These are phyloP conservation scores for Tyto alba DNA, from an alignment of 2,113 vertebrate genomes.

Conservation along the genomic window DNA sequence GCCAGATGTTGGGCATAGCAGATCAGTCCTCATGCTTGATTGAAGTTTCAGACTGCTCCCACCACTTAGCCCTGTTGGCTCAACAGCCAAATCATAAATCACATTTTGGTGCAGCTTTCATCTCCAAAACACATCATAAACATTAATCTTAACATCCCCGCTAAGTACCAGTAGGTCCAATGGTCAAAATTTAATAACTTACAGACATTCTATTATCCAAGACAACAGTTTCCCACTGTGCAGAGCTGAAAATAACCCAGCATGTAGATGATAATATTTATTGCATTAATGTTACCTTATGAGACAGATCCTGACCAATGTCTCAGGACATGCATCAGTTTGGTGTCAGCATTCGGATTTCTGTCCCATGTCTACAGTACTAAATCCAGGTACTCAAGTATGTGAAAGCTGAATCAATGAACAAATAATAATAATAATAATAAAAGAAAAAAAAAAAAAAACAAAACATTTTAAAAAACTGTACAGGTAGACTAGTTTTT, in stretches of 20 bases:
- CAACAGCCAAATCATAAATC: background rate
- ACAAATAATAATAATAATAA: background rate
- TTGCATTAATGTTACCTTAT: background rate
- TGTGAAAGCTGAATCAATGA: background rate
- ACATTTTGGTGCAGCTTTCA: background rate
- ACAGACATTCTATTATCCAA: background rate
- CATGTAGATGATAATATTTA: background rate
- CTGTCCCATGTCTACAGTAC: background rate
- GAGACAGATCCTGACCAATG: background rate
- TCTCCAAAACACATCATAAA: background rate
- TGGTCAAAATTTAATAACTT: background rate
- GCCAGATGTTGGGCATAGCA: background rate
- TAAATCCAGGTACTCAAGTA: background rate
- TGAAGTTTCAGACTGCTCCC: background rate
- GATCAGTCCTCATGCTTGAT: background rate
- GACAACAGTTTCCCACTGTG: background rate
- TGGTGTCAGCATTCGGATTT: background rate
- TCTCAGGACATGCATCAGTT: background rate
- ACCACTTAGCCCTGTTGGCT: background rate
- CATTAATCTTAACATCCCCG: background rate
- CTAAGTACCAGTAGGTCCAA: background rate
- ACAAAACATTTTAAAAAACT: rapidly evolving
- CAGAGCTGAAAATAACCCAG: background rate
- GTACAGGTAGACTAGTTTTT: background rate
- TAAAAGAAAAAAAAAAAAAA: too few species aligned